Conservation (phyloP, 2,888 invertebrate genomes). For the Hartigia nigra region DNA sequence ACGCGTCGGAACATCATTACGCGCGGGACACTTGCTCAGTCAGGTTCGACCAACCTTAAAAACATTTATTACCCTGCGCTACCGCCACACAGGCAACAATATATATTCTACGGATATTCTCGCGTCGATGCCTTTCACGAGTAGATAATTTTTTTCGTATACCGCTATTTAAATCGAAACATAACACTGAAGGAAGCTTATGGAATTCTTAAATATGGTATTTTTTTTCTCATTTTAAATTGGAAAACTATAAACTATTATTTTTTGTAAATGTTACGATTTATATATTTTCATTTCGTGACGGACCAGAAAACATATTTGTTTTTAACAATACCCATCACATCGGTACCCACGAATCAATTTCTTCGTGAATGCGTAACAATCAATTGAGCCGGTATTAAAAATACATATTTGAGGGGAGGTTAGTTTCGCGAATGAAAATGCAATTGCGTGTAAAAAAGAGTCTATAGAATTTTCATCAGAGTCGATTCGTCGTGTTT, state of each 20-base stretch:
- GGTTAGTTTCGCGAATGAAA: not conserved
- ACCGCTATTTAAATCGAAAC: not conserved
- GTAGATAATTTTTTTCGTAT: not conserved
- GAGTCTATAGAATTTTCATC: not conserved
- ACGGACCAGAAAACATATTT: not conserved
- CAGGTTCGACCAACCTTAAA: not conserved
- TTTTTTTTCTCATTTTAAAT: not conserved
- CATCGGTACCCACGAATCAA: not conserved
- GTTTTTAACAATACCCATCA: not conserved
- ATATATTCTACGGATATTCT: not conserved
- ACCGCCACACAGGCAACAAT: not conserved
- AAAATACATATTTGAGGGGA: not conserved
- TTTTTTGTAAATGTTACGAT: not conserved
- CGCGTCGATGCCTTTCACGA: not conserved
- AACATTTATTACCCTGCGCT: not conserved
- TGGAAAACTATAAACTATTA: not conserved
- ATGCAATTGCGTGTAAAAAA: not conserved
- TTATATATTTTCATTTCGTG: not conserved
- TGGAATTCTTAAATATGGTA: not conserved
- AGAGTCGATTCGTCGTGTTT: not conserved
- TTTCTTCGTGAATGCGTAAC: not conserved
- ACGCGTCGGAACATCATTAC: constrained; percentile 65
- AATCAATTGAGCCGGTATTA: not conserved
- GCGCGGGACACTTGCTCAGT: constrained; percentile 58
- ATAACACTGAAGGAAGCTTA: not conserved